These are phyloP conservation scores for Nomada goodeniana DNA, from an alignment of 2,888 invertebrate genomes.

Conservation along the genomic window DNA sequence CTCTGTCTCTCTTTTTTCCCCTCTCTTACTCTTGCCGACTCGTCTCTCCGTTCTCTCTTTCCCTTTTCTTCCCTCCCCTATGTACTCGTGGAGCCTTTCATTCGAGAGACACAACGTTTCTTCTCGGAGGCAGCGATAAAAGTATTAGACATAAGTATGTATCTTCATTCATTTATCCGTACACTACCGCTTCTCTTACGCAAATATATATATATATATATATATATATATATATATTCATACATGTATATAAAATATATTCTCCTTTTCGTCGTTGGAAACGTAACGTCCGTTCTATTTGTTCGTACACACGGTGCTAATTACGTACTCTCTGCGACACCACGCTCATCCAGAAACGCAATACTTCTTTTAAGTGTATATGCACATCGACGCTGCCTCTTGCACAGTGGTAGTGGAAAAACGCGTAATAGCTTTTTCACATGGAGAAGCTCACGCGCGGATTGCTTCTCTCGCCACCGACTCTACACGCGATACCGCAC, in stretches of 20 bases:
- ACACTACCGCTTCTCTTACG: constrained; percentile 28
- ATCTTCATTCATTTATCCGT: constrained; percentile 54
- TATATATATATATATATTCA: not conserved
- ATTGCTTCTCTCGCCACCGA: constrained; percentile 68
- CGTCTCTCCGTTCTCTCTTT: constrained; percentile 40
- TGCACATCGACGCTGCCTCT: constrained; percentile 47
- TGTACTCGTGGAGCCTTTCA: constrained; percentile 59
- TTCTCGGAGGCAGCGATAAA: constrained; percentile 51
- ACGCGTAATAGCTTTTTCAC: constrained; percentile 72
- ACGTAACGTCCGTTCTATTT: constrained; percentile 59
- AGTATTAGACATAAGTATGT: constrained; percentile 46
- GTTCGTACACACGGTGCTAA: constrained; percentile 56
- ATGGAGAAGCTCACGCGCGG: constrained; percentile 72
- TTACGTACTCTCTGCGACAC: constrained; percentile 66
- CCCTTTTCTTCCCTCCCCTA: constrained; percentile 47
- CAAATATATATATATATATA: not conserved
- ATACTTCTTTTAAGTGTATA: constrained; percentile 61
- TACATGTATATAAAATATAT: not conserved
- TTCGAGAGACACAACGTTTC: constrained; percentile 59
- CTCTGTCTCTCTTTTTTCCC: constrained; percentile 60
- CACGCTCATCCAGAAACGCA: constrained; percentile 60
- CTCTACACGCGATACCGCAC: constrained; percentile 68
- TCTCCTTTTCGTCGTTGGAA: constrained; percentile 42
- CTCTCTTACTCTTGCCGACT: constrained; percentile 37
- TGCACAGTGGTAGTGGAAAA: constrained; percentile 55